Evolutionary conservation across 92 coral and sea anemone species (phyloP).

Genomic region (Actinostola sp.): DNA sequence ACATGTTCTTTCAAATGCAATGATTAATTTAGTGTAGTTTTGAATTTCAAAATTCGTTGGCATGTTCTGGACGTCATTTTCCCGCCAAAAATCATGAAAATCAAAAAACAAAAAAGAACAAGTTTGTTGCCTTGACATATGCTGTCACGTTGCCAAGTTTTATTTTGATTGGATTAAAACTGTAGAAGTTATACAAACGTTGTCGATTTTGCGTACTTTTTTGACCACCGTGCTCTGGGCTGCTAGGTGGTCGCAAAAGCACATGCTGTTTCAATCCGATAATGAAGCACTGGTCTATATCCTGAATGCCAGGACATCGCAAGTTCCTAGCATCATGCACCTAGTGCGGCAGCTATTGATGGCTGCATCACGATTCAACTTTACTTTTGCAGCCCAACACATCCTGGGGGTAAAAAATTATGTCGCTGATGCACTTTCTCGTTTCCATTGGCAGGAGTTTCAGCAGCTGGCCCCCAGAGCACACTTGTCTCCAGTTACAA

Average conservation of each 20-base stretch:
- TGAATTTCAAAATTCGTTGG: no score
- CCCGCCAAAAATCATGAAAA: no score
- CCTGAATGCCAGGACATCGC: constrained; percentile 39
- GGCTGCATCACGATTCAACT: constrained; percentile 27
- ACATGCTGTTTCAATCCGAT: constrained; percentile 29
- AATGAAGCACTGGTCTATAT: constrained; percentile 46
- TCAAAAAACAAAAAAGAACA: no score
- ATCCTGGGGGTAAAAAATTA: constrained; percentile 40
- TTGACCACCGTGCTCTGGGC: no score
- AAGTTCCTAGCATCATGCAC: constrained; percentile 33
- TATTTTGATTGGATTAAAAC: no score
- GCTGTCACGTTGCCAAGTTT: no score
- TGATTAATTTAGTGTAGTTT: no score
- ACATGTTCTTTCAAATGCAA: no score
- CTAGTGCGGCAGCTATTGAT: constrained; percentile 36
- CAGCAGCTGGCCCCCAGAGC: constrained; percentile 43
- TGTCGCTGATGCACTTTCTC: constrained; percentile 59
- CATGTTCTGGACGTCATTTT: no score
- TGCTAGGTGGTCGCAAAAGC: constrained; percentile 28
- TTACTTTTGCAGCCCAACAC: constrained; percentile 37
- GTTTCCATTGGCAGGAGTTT: constrained; percentile 49
- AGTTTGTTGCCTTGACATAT: no score
- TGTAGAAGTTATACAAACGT: no score
- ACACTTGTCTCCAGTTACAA: constrained; percentile 4
- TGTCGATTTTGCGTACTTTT: no score